A percentile compares a stretch with the other conserved stretches of the same genome.
phyloP scores from a whole-genome alignment of 2,888 invertebrate species.

The Parnassius glacialis region DNA sequence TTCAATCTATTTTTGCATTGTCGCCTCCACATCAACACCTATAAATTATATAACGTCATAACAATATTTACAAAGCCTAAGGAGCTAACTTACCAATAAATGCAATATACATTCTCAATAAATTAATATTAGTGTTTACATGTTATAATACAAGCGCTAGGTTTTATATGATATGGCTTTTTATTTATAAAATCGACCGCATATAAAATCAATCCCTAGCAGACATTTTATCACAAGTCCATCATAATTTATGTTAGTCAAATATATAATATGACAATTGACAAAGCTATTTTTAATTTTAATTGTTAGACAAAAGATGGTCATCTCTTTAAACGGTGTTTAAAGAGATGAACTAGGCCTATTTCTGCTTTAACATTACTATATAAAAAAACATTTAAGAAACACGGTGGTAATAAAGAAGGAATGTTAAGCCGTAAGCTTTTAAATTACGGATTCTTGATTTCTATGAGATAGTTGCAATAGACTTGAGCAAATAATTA shows the following conservation, averaged over 20 bases:
- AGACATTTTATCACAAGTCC: conserved; percentile 59
- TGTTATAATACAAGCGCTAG: conserved; percentile 79
- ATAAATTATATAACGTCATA: conserved; percentile 81
- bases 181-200: conserved; percentile 68
- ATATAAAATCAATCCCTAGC: conserved; percentile 56
- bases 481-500: conserved; percentile 59
- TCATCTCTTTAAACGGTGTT: conserved; percentile 8
- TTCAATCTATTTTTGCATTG: conserved; percentile 61
- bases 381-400: conserved; percentile 16
- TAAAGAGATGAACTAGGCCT: conserved; percentile 21
- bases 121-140: conserved; percentile 77
- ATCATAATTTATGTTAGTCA: conserved; percentile 31
- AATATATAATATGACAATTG: conserved; percentile 25
- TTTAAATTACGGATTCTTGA: conserved; percentile 18
- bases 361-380: conserved; percentile 14
- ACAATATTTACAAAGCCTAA: conserved; percentile 81
- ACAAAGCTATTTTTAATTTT: conserved; percentile 29
- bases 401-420: conserved; percentile 36
- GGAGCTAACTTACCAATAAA: conserved; percentile 75
- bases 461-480: conserved; percentile 10
- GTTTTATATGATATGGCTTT: conserved; percentile 76
- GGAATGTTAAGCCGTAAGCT: conserved; percentile 35
- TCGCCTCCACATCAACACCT: conserved; percentile 68
- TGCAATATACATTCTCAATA: conserved; percentile 79
- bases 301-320: conserved; percentile 15